These are phyloP conservation scores for Gyps fulvus DNA, from an alignment of 2,113 vertebrate genomes.

Conservation along the genomic window DNA sequence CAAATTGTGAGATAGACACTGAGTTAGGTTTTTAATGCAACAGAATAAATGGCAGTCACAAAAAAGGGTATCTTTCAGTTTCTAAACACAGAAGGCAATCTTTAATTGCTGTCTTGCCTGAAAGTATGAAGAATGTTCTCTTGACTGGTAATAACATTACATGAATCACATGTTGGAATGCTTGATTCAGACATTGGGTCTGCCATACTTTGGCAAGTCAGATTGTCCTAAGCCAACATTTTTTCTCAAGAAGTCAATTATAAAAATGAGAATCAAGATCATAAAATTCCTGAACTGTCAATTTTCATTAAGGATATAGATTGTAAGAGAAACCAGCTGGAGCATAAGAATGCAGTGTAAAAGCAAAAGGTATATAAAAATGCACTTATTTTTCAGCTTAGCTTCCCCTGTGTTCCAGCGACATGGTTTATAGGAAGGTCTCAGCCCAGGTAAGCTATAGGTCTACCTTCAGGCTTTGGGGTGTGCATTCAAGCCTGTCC, in stretches of 20 bases:
- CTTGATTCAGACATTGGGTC: background rate
- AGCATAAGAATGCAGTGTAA: background rate
- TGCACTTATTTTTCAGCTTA: background rate
- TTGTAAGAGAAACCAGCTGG: background rate
- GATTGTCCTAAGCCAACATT: background rate
- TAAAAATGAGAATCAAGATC: background rate
- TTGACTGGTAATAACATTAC: background rate
- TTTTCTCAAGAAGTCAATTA: background rate
- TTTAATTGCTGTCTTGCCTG: background rate
- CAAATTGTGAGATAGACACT: background rate
- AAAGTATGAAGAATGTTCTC: background rate
- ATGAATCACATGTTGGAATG: background rate
- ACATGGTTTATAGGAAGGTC: background rate
- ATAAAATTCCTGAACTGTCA: conserved; percentile 19
- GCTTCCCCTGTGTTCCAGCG: background rate
- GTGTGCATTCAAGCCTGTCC: background rate
- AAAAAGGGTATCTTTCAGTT: background rate
- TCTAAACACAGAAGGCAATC: background rate
- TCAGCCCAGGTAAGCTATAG: background rate
- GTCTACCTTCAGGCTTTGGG: background rate
- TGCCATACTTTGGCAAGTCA: background rate
- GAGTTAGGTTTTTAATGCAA: background rate
- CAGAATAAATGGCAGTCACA: background rate
- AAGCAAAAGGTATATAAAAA: background rate
- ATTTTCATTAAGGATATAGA: background rate